Conservation (phyloP, 2,797 vertebrate species). For the Alosa sapidissima region DNA sequence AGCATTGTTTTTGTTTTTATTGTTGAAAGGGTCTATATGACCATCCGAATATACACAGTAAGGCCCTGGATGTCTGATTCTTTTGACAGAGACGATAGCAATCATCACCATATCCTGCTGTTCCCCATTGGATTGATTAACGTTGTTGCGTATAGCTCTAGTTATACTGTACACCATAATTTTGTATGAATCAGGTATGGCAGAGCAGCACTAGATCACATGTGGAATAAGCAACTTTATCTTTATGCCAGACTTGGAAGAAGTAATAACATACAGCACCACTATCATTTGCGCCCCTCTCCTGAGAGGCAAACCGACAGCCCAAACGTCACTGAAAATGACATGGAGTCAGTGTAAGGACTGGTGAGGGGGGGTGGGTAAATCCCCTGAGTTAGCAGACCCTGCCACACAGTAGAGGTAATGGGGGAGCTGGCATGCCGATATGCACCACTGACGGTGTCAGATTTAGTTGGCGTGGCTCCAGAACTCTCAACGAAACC, state of each 20-base stretch:
- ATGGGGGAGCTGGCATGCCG: neutral
- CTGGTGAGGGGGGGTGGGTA: neutral
- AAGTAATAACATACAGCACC: neutral
- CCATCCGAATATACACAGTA: neutral
- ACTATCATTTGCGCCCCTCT: neutral
- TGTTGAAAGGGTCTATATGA: neutral
- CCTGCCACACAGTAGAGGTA: neutral
- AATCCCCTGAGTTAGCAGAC: neutral
- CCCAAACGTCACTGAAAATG: neutral
- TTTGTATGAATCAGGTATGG: neutral
- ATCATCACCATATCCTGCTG: neutral
- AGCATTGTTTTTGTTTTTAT: no score
- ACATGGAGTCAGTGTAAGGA: neutral
- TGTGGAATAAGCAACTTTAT: neutral
- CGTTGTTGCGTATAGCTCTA: neutral
- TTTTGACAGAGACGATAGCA: neutral
- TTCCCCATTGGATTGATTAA: neutral
- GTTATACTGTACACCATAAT: neutral
- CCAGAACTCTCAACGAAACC: neutral
- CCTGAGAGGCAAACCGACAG: neutral
- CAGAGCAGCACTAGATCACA: neutral
- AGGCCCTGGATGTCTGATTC: neutral
- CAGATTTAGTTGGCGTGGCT: neutral
- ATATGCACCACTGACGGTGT: neutral
- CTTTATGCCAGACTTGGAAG: neutral